Percentiles rank a stretch among this genome's conserved stretches.
phyloP scores from a whole-genome alignment of 2,113 vertebrate genomes.

The Loxodonta africana region DNA sequence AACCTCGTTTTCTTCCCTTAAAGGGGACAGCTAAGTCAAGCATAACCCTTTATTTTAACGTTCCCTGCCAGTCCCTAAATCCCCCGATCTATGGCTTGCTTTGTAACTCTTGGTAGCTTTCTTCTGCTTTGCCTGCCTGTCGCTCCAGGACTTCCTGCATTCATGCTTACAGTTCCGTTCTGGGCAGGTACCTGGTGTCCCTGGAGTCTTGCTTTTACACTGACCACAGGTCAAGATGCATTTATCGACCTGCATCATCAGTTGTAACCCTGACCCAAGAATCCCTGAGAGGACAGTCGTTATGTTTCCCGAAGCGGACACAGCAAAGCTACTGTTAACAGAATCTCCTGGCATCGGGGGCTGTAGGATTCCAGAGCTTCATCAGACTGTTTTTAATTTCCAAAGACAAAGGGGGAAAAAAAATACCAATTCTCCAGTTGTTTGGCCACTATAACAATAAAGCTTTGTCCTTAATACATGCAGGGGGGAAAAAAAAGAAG shows the following conservation, averaged over 20 bases:
- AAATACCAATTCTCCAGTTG: not conserved
- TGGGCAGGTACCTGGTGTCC: not conserved
- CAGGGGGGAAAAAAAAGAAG: not conserved
- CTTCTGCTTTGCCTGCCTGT: not conserved
- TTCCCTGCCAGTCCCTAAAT: not conserved
- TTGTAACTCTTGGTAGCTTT: not conserved
- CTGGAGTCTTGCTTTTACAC: not conserved
- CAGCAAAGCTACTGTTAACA: not conserved
- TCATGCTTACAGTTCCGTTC: not conserved
- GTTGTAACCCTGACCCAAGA: not conserved
- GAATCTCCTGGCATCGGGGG: not conserved
- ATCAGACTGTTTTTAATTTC: not conserved
- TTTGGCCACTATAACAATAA: not conserved
- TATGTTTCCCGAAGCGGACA: constrained; percentile 28
- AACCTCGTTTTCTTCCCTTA: constrained; percentile 43
- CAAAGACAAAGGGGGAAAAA: not conserved
- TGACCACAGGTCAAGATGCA: constrained; percentile 62
- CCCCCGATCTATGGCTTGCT: not conserved
- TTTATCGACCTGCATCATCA: constrained; percentile 17
- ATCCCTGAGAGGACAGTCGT: constrained; percentile 1
- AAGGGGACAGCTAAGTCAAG: constrained; percentile 61
- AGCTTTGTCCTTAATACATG: not conserved
- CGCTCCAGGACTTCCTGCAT: not conserved
- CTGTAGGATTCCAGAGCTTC: not conserved
- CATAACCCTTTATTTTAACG: constrained; percentile 55